Evolutionary conservation across 1,140 invertebrate genomes (phyloP).

Genomic region (Rhopalosiphum maidis): DNA sequence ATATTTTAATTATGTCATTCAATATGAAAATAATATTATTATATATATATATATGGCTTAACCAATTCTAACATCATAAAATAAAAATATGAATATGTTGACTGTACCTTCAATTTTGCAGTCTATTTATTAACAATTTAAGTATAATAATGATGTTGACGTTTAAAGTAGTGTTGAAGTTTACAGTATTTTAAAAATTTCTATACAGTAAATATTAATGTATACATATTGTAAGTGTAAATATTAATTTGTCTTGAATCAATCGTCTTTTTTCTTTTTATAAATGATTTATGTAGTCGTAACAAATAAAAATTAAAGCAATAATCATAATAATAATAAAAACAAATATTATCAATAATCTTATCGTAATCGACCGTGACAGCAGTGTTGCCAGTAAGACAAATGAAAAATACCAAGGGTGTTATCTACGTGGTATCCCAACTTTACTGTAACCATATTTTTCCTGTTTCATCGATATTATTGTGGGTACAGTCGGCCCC

Average conservation of each 20-base stretch:
- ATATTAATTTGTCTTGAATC: background rate
- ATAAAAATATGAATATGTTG: background rate
- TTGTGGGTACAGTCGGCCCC: no score
- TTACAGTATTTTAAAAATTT: background rate
- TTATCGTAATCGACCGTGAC: background rate
- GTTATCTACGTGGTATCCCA: background rate
- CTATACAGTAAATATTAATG: background rate
- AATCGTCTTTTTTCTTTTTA: background rate
- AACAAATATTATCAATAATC: slow-evolving; percentile 2
- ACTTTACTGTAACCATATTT: no score
- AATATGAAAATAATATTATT: background rate
- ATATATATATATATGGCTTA: no score
- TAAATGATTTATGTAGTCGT: background rate
- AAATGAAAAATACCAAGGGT: background rate
- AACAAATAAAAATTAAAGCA: background rate
- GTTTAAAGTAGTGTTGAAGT: background rate
- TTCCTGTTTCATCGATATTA: no score
- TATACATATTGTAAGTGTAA: background rate
- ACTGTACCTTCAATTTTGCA: slow-evolving; percentile 47
- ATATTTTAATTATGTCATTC: background rate
- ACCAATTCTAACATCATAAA: background rate
- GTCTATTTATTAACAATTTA: slow-evolving; percentile 12
- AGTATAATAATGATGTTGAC: background rate
- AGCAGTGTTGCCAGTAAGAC: background rate
- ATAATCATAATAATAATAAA: slow-evolving; percentile 1